A percentile compares a stretch with the other conserved stretches of the same genome.
phyloP scores from a whole-genome alignment of 2,888 invertebrate species.

The Ennomos quercinarius region DNA sequence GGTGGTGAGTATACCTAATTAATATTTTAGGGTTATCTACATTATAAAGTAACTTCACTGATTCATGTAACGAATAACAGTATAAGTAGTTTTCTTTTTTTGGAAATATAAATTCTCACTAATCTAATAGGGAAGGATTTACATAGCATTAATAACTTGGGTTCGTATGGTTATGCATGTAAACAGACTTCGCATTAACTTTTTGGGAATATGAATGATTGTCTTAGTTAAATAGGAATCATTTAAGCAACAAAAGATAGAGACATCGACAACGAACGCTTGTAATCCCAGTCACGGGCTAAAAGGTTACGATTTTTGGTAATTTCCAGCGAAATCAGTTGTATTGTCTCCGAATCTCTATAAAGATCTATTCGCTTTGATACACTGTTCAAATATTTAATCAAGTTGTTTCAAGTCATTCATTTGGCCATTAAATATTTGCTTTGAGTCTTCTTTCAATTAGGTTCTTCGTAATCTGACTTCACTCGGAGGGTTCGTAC shows the following conservation, averaged over 20 bases:
- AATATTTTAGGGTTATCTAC: too few relatives aligned
- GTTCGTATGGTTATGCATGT: slow-evolving; percentile 13
- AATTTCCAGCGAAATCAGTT: slow-evolving; percentile 18
- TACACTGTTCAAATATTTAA: slow-evolving; percentile 25
- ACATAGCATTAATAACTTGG: not conserved
- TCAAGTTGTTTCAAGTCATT: slow-evolving; percentile 23
- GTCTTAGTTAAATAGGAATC: slow-evolving; percentile 34
- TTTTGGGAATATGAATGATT: slow-evolving; percentile 10
- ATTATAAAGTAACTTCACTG: too few relatives aligned
- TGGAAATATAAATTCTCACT: too few relatives aligned
- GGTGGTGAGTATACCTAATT: too few relatives aligned
- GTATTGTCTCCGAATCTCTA: slow-evolving; percentile 20
- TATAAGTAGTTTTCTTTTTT: too few relatives aligned
- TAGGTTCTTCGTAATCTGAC: slow-evolving; percentile 18
- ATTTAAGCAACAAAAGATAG: slow-evolving; percentile 52
- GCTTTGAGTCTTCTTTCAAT: slow-evolving; percentile 33
- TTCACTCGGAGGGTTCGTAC: slow-evolving; percentile 2
- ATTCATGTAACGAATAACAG: too few relatives aligned
- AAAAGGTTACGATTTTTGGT: slow-evolving; percentile 43
- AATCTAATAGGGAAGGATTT: not conserved
- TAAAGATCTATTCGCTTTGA: slow-evolving; percentile 25
- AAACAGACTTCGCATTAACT: slow-evolving; percentile 17
- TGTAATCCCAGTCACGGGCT: slow-evolving; percentile 53
- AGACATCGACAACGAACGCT: slow-evolving; percentile 48
- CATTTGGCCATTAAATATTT: slow-evolving; percentile 38